Conservation (phyloP, 2,113 vertebrate species). For the Chaetodon trifascialis region DNA sequence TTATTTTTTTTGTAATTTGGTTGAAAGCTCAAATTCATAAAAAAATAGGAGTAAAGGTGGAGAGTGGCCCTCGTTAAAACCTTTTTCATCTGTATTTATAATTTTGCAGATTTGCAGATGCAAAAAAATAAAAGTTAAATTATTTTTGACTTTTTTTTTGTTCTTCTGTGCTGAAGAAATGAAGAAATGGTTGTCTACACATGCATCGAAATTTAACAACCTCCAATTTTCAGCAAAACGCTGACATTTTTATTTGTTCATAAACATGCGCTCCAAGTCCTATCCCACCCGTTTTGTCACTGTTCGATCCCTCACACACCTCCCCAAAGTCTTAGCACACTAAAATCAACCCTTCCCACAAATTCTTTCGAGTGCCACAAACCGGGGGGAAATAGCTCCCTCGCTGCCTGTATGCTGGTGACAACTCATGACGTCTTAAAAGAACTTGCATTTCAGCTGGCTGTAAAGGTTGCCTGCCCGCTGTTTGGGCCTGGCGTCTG, state of each 20-base stretch:
- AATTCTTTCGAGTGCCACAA: conserved; percentile 71
- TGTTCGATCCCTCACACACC: conserved; percentile 51
- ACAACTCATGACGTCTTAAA: conserved; percentile 71
- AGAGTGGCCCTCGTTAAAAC: not conserved
- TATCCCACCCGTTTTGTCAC: conserved; percentile 50
- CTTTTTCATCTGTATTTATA: not conserved
- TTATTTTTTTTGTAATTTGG: not conserved
- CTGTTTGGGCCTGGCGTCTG: conserved; percentile 68
- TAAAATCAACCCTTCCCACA: conserved; percentile 66
- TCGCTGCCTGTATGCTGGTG: conserved; percentile 63
- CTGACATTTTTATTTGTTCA: conserved; percentile 46
- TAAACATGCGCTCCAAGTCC: conserved; percentile 36
- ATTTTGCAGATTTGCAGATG: not conserved
- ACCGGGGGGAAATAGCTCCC: conserved; percentile 63
- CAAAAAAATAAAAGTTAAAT: not conserved
- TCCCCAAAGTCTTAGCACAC: conserved; percentile 57
- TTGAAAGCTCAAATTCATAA: not conserved
- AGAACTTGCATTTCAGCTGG: conserved; percentile 66
- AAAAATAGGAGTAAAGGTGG: not conserved
- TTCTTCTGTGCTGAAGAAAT: not conserved
- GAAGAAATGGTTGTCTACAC: not conserved
- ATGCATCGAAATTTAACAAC: conserved; percentile 38
- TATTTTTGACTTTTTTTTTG: not conserved
- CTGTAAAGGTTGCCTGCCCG: conserved; percentile 60
- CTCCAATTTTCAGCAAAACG: conserved; percentile 28